Evolutionary conservation across 2,113 vertebrate genomes (phyloP).

Genomic region (Erythrocebus patas): DNA sequence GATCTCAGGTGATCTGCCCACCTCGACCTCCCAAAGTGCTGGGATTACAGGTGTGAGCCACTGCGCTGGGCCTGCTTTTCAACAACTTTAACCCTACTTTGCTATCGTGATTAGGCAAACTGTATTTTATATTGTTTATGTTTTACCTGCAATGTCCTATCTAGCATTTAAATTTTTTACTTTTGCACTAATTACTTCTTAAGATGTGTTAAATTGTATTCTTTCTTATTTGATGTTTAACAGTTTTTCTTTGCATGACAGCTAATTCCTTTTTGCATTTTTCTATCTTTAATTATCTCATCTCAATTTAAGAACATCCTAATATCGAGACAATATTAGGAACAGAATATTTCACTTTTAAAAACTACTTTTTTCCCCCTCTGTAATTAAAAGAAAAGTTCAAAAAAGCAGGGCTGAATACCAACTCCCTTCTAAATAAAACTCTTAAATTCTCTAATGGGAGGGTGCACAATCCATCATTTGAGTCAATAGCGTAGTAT

Average conservation of each 20-base stretch:
- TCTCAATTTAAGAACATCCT: not conserved
- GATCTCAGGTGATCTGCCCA: no score
- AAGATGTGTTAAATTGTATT: not conserved
- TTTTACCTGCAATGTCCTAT: not conserved
- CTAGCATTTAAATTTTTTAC: not conserved
- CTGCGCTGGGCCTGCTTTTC: no score
- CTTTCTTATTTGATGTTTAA: not conserved
- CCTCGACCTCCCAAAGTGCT: no score
- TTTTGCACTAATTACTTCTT: not conserved
- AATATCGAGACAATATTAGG: no score
- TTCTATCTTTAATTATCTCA: not conserved
- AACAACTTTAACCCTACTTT: no score
- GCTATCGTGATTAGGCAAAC: not conserved
- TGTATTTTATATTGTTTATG: not conserved
- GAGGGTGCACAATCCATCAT: not conserved
- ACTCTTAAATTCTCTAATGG: not conserved
- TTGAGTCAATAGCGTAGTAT: not conserved
- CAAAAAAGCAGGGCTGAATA: not conserved
- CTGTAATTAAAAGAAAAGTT: not conserved
- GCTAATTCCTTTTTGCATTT: not conserved
- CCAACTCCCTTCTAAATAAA: not conserved
- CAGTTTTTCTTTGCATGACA: not conserved
- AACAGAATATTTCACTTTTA: not conserved
- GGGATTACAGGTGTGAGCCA: no score
- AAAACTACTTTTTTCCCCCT: not conserved